Percentiles rank a stretch among this genome's conserved stretches.
These are phyloP conservation scores for Hyaena hyaena DNA, from an alignment of 2,113 vertebrate species.

Conservation along the genomic window DNA sequence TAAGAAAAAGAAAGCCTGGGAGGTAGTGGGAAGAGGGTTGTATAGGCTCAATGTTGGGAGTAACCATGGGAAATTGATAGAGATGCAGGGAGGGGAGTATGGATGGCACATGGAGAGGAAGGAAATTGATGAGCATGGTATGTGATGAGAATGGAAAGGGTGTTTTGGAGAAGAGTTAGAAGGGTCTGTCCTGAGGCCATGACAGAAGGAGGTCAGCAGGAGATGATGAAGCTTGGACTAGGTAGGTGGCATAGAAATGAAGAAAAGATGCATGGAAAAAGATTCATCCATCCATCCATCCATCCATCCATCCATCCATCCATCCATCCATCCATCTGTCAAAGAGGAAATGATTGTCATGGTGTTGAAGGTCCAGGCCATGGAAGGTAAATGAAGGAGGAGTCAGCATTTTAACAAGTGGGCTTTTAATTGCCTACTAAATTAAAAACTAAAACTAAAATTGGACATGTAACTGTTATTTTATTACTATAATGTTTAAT, in stretches of 20 bases:
- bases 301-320: background rate
- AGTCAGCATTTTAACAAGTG: background rate
- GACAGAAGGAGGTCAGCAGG: background rate
- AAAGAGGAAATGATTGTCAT: background rate
- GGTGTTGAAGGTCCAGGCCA: background rate
- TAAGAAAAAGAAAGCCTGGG: background rate
- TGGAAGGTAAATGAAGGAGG: background rate
- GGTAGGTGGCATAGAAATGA: background rate
- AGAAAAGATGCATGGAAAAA: background rate
- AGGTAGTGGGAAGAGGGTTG: background rate
- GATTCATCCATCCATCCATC: background rate
- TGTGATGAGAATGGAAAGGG: background rate
- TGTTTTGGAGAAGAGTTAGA: background rate
- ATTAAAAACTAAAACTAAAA: background rate
- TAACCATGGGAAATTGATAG: too few relatives aligned
- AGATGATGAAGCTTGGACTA: background rate
- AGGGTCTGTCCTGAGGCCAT: accelerated
- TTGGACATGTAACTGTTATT: background rate
- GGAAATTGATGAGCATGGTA: background rate
- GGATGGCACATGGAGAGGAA: background rate
- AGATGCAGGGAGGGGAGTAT: background rate
- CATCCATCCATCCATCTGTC: background rate
- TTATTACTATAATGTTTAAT: slow-evolving; percentile 33
- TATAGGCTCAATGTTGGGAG: background rate
- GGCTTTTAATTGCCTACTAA: background rate